Conservation (phyloP, 2,113 vertebrate genomes). For the Apodemus sylvaticus region DNA sequence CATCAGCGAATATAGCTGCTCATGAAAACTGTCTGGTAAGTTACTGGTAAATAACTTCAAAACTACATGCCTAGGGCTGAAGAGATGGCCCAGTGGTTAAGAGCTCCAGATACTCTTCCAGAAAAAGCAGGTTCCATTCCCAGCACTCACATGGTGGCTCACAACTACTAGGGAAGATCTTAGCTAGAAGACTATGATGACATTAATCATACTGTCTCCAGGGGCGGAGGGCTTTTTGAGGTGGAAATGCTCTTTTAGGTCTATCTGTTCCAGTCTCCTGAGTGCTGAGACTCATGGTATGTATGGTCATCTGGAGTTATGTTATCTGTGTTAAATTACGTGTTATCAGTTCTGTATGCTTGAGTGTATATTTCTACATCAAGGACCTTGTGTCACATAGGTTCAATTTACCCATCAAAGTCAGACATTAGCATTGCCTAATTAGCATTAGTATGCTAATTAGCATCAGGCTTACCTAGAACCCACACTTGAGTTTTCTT, state of each 20-base stretch:
- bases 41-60: slow-evolving; percentile 39
- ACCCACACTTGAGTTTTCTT: background rate
- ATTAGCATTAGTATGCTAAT: too few relatives aligned
- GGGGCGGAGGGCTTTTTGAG: background rate
- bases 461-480: background rate
- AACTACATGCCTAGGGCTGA: background rate
- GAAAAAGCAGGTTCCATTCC: background rate
- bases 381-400: background rate
- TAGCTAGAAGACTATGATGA: background rate
- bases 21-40: slow-evolving; percentile 88
- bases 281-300: background rate
- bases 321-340: background rate
- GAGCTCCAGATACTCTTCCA: background rate
- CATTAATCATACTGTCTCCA: background rate
- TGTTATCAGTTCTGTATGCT: background rate
- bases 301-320: background rate
- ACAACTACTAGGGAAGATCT: background rate
- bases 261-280: background rate
- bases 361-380: background rate
- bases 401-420: too few relatives aligned
- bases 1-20: slow-evolving; percentile 81
- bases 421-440: background rate
- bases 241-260: background rate
- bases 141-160: background rate
- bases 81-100: background rate